Percentiles rank a stretch among this genome's conserved stretches.
phyloP scores from a whole-genome alignment of 2,113 vertebrate species.

The Herpetotheres cachinnans region DNA sequence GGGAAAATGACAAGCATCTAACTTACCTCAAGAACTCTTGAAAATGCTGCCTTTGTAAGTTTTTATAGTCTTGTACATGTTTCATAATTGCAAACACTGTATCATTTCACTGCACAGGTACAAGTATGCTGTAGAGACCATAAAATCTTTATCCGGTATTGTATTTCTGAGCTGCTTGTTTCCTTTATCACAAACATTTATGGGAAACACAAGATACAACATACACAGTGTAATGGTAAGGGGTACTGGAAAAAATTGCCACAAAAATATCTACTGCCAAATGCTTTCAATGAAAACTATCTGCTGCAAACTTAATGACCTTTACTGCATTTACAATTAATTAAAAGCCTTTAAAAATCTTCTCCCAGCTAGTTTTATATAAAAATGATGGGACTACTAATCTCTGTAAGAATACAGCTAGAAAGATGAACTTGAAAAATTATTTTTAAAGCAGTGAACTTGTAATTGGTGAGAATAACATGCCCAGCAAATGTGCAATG shows the following conservation, averaged over 20 bases:
- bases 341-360: not conserved
- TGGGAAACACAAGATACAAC: not conserved
- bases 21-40: not conserved
- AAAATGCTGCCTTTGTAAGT: not conserved
- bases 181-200: not conserved
- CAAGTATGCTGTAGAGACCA: not conserved
- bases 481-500: not conserved
- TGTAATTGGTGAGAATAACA: not conserved
- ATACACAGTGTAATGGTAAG: not conserved
- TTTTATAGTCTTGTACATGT: not conserved
- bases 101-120: not conserved
- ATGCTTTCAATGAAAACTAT: not conserved
- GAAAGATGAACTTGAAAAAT: not conserved
- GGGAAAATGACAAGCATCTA: not conserved
- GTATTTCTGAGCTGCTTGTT: not conserved
- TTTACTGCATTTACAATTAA: not conserved
- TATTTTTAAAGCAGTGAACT: not conserved
- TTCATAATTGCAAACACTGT: not conserved
- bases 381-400: not conserved
- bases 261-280: not conserved
- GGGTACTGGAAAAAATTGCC: not conserved
- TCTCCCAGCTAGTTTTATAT: not conserved
- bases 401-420: not conserved
- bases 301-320: not conserved
- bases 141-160: not conserved